Evolutionary conservation across 1,140 invertebrate genomes (phyloP), one percentile per base, ranked within the genome.

Genomic region (Drosophila mayri): DNA sequence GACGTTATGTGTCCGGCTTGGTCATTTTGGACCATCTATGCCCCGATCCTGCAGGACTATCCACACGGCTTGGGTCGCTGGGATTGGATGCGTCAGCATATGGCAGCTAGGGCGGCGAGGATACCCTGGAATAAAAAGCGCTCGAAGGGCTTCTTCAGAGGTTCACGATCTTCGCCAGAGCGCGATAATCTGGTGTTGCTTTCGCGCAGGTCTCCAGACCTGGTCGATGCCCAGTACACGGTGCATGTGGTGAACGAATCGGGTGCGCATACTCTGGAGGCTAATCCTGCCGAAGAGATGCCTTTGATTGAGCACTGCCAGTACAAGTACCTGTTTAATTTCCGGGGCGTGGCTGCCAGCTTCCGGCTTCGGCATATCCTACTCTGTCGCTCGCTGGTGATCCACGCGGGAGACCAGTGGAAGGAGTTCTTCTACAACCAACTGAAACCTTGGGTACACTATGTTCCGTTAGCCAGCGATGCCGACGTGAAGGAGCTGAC

Each of bases 301-400:
- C 95, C 96, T 25, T 95, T 99, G 68, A 97, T 98, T 94, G 95
- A 97, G 44, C 98, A 99, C 93, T 99, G 98, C 93, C 94, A 96
- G 92, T 98, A 97, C 92, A 98, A 98, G 93, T 99, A 98, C 94
- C 93, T 99, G 50, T 99, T 99, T 83, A 99, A 99, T 93, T 99
- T 98, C 91, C 95, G 98, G 71, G 98, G 98, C 20, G 98, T 99
- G 0, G 98, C 98, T n/a, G 98, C 98, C 22, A 99, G 98, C 92
- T 99, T 99, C 93, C 94, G 98, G n/a, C 96, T 99, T 37, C 99
- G 99, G 85, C 98, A 99, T 94, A 94, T 99, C 28, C 98, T 99
- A 91, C 93, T 99, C 1, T 99, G 98, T 92, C 95, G 96, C 77
- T 99, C 98, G 0, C 92, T 99, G 22, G 97, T 99, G 0, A 98